Percentiles rank a stretch among this genome's conserved stretches.
Conservation (phyloP, 2,797 vertebrate species). For the Cheirogaleus major region DNA sequence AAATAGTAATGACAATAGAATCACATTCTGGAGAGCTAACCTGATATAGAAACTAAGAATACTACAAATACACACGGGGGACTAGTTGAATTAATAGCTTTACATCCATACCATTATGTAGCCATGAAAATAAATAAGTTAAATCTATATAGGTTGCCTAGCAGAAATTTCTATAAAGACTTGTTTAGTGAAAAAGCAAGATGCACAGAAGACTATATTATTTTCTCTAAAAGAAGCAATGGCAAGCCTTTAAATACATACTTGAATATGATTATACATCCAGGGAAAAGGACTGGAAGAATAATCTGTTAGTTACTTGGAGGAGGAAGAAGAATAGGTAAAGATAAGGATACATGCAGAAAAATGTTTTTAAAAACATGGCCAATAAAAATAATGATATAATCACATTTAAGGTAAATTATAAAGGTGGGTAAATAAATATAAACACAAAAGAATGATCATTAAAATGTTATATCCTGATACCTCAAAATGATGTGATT, state of each 20-base stretch:
- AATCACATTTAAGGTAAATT: slow-evolving; percentile 14
- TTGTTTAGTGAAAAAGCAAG: neutral
- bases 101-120: neutral
- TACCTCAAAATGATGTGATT: neutral
- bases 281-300: neutral
- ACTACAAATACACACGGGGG: neutral
- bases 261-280: neutral
- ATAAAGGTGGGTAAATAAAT: neutral
- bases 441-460: neutral
- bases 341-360: neutral
- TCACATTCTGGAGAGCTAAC: neutral
- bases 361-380: slow-evolving; percentile 11
- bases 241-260: neutral
- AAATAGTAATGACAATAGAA: neutral
- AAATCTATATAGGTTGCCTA: neutral
- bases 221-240: neutral
- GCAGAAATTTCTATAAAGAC: neutral
- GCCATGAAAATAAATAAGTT: neutral
- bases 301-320: neutral
- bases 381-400: neutral
- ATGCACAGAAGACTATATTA: neutral
- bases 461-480: neutral
- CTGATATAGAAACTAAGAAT: neutral
- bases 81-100: neutral
- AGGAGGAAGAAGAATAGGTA: neutral